Percentiles rank a stretch among this genome's conserved stretches.
Conservation (phyloP, 2,888 invertebrate species). For the Himalopsyche kuldschensis region DNA sequence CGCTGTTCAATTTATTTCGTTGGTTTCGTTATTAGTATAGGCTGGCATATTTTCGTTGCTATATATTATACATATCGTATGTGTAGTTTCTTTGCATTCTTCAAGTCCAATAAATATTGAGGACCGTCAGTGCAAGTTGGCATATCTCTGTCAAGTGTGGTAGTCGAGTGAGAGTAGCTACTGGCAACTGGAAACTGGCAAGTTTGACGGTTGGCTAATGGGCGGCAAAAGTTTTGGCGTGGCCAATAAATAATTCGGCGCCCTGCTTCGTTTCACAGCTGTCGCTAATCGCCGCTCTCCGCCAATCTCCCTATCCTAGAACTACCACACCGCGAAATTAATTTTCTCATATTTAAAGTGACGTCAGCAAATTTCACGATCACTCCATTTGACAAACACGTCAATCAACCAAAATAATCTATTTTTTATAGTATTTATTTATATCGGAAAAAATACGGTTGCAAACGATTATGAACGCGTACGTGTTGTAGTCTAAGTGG, state of each 20-base stretch:
- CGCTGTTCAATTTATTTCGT: too few relatives aligned
- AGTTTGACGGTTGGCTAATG: slow-evolving; percentile 10
- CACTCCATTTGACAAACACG: too few relatives aligned
- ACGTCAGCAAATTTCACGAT: background rate
- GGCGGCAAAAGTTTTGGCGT: slow-evolving; percentile 1
- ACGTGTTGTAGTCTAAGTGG: too few relatives aligned
- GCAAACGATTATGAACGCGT: too few relatives aligned
- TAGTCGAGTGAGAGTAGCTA: background rate
- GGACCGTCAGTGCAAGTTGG: background rate
- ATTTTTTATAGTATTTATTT: too few relatives aligned
- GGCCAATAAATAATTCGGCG: slow-evolving; percentile 48
- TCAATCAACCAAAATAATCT: too few relatives aligned
- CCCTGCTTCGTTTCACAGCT: slow-evolving; percentile 51
- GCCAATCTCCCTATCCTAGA: background rate
- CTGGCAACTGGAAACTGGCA: background rate
- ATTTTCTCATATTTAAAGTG: background rate
- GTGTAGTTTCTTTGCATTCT: too few relatives aligned
- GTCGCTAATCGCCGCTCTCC: slow-evolving; percentile 50
- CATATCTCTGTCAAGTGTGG: background rate
- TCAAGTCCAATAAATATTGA: background rate
- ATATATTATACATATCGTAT: too few relatives aligned
- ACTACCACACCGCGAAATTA: background rate
- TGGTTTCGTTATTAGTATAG: too few relatives aligned
- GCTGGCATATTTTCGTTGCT: too few relatives aligned
- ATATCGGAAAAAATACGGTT: too few relatives aligned